Conservation (phyloP, 64 coral and sea anemone species). For the Pocillopora verrucosa region DNA sequence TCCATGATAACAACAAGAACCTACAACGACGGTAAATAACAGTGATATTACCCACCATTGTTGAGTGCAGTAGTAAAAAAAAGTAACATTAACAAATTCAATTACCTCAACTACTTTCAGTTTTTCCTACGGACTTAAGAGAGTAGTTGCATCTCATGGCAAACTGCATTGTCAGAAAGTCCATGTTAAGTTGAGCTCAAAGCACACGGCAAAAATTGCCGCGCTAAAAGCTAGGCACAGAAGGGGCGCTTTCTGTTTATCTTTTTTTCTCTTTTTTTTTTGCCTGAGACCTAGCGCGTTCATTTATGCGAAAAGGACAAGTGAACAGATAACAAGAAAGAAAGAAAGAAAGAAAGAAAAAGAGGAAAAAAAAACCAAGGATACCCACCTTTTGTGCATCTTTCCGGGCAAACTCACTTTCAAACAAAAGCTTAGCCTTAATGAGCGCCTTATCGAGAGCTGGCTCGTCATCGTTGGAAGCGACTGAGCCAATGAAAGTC, state of each 20-base stretch:
- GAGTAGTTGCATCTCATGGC: no score
- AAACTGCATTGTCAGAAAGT: no score
- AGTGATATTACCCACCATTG: neutral
- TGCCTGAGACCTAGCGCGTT: neutral
- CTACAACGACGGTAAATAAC: neutral
- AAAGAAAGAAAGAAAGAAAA: neutral
- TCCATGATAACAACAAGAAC: constrained; percentile 80
- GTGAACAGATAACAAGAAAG: neutral
- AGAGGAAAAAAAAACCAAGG: constrained; percentile 16
- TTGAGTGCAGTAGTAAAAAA: constrained; percentile 13
- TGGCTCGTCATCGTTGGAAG: constrained; percentile 34
- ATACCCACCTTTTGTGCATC: constrained; percentile 77
- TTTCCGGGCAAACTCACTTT: constrained; percentile 48
- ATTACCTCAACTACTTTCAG: no score
- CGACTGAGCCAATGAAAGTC: constrained; percentile 37
- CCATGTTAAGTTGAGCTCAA: no score
- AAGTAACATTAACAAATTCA: no score
- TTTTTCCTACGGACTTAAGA: no score
- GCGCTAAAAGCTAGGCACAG: no score
- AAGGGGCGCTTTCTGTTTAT: no score
- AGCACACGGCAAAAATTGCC: no score
- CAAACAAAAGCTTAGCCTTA: constrained; percentile 63
- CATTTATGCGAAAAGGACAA: no score
- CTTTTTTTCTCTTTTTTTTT: no score
- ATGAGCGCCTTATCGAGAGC: constrained; percentile 53